Percentiles rank a stretch among this genome's conserved stretches.
Conservation (phyloP, 2,113 vertebrate species). For the Spea bombifrons region DNA sequence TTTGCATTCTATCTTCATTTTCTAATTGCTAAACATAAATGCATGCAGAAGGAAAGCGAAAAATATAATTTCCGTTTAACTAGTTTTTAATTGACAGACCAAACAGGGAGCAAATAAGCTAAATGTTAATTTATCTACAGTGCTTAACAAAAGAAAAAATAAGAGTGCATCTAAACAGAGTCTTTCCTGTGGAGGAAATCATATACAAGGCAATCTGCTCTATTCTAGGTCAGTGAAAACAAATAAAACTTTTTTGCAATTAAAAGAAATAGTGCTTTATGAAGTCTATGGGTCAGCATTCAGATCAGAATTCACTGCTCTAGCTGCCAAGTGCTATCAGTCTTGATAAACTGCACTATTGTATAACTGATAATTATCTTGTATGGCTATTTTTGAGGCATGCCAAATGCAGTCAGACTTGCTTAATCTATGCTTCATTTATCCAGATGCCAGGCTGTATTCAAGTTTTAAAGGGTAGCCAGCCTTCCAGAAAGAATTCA, state of each 20-base stretch:
- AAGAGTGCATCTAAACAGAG: neutral
- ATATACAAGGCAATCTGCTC: neutral
- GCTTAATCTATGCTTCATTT: constrained; percentile 46
- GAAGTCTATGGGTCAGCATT: constrained; percentile 44
- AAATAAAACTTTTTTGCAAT: constrained; percentile 1
- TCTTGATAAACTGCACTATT: constrained; percentile 37
- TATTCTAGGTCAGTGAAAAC: neutral
- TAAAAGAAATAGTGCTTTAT: constrained; percentile 18
- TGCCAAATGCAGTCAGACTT: constrained; percentile 47
- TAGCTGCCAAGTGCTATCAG: constrained; percentile 45
- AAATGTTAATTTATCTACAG: neutral
- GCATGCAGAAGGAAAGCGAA: constrained; percentile 8
- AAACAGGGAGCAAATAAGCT: constrained; percentile 6
- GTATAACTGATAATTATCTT: constrained; percentile 45
- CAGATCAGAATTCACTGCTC: constrained; percentile 48
- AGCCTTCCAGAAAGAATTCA: constrained; percentile 43
- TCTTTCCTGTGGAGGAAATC: neutral
- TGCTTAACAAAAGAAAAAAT: neutral
- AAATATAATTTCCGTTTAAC: constrained; percentile 16
- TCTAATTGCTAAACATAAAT: constrained; percentile 27
- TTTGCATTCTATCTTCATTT: constrained; percentile 25
- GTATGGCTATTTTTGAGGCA: constrained; percentile 42
- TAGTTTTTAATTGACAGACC: constrained; percentile 26
- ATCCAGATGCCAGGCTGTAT: constrained; percentile 46
- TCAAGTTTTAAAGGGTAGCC: constrained; percentile 45